Evolutionary conservation across 2,797 vertebrate species (phyloP).

Genomic region (Hafferia zeledoni): DNA sequence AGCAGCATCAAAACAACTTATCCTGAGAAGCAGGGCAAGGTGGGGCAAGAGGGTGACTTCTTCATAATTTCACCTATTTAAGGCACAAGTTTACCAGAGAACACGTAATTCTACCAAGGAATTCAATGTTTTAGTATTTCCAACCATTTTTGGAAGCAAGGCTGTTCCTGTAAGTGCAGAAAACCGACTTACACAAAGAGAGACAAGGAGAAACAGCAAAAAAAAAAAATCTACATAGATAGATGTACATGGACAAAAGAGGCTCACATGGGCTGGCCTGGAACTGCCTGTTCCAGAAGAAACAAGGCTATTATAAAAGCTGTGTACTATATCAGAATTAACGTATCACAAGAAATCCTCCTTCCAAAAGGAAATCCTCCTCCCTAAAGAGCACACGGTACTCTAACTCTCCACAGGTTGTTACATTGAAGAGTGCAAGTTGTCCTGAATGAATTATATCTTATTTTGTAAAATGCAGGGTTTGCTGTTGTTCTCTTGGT

Average conservation of each 20-base stretch:
- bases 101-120: accelerated
- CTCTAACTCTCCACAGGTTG: not conserved
- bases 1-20: not conserved
- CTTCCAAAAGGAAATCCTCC: not conserved
- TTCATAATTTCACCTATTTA: not conserved
- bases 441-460: not conserved
- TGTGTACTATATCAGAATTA: not conserved
- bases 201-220: not conserved
- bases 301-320: not conserved
- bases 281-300: not conserved
- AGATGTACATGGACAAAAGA: not conserved
- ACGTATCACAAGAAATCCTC: not conserved
- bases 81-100: not conserved
- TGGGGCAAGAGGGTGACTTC: not conserved
- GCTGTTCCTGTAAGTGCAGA: not conserved
- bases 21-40: not conserved
- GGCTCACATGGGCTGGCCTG: not conserved
- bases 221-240: not conserved
- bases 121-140: not conserved
- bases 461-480: not conserved
- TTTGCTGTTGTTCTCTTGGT: not conserved
- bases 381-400: not conserved
- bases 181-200: not conserved
- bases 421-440: not conserved
- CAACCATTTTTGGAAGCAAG: not conserved